Conservation (phyloP, 2,113 vertebrate genomes). For the Alethe diademata region DNA sequence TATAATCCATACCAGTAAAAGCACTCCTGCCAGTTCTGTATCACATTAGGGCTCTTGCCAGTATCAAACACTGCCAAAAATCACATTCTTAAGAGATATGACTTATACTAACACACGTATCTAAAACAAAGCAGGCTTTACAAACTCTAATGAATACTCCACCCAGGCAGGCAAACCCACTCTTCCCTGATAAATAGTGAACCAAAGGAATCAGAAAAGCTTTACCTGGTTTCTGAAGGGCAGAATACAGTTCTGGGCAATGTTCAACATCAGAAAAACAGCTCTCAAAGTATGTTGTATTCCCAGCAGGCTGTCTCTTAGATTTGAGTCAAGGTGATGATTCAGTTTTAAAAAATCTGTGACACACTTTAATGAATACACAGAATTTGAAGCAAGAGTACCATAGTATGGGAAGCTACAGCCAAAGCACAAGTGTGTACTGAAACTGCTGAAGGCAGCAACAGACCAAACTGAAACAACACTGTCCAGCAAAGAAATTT, state of each 20-base stretch:
- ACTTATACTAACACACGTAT: not conserved
- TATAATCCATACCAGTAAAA: not conserved
- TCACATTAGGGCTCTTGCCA: not conserved
- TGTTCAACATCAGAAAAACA: not conserved
- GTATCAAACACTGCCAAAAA: not conserved
- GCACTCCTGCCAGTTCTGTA: not conserved
- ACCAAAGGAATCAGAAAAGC: not conserved
- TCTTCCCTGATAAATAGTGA: not conserved
- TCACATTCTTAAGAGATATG: constrained; percentile 8
- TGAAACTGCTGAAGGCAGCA: not conserved
- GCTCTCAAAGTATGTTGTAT: not conserved
- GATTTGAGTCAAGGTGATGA: not conserved
- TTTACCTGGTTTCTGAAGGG: not conserved
- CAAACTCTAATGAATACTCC: not conserved
- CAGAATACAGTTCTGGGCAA: not conserved
- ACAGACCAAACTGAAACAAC: not conserved
- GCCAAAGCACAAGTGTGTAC: not conserved
- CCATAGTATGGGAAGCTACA: not conserved
- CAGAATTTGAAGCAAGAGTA: not conserved
- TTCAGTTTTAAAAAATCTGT: not conserved
- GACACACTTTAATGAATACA: not conserved
- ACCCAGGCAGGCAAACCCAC: not conserved
- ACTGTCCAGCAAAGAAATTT: not conserved
- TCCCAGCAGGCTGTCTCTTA: not conserved
- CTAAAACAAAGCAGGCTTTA: constrained; percentile 4